These are phyloP conservation scores for Bettongia penicillata DNA, from an alignment of 2,113 vertebrate genomes.

Conservation along the genomic window DNA sequence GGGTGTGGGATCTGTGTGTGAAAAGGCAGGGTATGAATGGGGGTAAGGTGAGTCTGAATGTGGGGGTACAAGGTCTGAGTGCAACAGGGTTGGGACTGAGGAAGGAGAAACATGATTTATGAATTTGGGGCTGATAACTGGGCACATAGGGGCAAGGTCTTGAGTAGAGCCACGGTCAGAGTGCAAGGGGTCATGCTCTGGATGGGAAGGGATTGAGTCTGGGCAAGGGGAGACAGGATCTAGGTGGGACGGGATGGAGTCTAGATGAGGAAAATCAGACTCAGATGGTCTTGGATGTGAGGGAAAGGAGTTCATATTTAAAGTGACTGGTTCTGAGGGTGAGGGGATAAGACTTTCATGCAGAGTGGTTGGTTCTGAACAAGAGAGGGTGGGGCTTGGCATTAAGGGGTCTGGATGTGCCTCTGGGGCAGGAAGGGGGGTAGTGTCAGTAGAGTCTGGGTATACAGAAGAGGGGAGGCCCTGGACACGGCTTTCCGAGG, in stretches of 20 bases:
- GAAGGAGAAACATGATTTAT: background rate
- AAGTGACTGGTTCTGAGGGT: background rate
- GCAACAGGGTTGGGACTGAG: background rate
- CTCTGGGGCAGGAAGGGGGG: background rate
- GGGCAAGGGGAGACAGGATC: background rate
- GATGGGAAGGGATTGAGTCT: background rate
- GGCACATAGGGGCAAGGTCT: conserved; percentile 30
- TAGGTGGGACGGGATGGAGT: background rate
- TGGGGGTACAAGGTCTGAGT: background rate
- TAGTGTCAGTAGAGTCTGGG: conserved; percentile 3
- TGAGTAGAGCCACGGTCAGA: too few species aligned
- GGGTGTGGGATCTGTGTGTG: background rate
- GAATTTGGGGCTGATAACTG: background rate
- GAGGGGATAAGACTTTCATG: conserved; percentile 22
- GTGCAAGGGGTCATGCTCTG: too few species aligned
- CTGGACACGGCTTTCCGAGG: conserved; percentile 48
- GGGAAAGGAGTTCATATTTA: conserved; percentile 35
- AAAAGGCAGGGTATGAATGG: background rate
- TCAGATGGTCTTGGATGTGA: background rate
- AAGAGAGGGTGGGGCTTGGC: conserved; percentile 37
- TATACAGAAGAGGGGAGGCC: conserved; percentile 35
- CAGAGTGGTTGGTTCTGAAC: conserved; percentile 20
- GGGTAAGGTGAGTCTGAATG: background rate
- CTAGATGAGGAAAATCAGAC: background rate
- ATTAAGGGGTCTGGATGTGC: conserved; percentile 7